A percentile compares a stretch with the other conserved stretches of the same genome.
These are phyloP conservation scores for Macroteleia sp. DNA, from an alignment of 2,888 invertebrate genomes.

Conservation along the genomic window DNA sequence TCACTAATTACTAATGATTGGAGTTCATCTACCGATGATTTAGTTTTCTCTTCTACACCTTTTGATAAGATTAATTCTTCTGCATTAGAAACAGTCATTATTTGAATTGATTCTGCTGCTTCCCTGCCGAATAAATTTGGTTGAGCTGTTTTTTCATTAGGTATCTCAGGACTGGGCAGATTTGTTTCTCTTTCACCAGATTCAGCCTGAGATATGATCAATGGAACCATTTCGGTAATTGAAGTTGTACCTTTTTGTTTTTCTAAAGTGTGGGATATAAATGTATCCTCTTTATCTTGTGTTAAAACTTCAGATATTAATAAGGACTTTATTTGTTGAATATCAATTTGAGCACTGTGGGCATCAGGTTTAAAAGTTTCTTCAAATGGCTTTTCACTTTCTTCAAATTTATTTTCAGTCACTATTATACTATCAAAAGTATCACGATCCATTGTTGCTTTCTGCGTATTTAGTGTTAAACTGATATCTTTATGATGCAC, in stretches of 20 bases:
- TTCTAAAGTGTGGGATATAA: conserved; percentile 57
- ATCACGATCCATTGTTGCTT: conserved; percentile 84
- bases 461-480: conserved; percentile 77
- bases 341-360: conserved; percentile 83
- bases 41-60: conserved; percentile 67
- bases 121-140: conserved; percentile 54
- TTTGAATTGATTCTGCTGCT: conserved; percentile 69
- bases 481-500: conserved; percentile 68
- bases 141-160: conserved; percentile 66
- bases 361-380: conserved; percentile 79
- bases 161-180: conserved; percentile 64
- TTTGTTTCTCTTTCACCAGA: conserved; percentile 59
- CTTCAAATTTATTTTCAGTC: conserved; percentile 84
- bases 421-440: conserved; percentile 86
- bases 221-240: conserved; percentile 58
- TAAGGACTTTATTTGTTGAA: conserved; percentile 82
- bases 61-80: conserved; percentile 64
- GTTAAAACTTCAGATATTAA: conserved; percentile 79
- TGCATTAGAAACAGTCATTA: conserved; percentile 71
- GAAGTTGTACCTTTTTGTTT: conserved; percentile 67
- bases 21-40: conserved; percentile 67
- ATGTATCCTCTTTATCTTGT: conserved; percentile 80
- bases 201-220: conserved; percentile 65
- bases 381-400: conserved; percentile 82
- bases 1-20: conserved; percentile 71